phyloP scores from a whole-genome alignment of 2,797 vertebrate species.

The Poeciliopsis presidionis region DNA sequence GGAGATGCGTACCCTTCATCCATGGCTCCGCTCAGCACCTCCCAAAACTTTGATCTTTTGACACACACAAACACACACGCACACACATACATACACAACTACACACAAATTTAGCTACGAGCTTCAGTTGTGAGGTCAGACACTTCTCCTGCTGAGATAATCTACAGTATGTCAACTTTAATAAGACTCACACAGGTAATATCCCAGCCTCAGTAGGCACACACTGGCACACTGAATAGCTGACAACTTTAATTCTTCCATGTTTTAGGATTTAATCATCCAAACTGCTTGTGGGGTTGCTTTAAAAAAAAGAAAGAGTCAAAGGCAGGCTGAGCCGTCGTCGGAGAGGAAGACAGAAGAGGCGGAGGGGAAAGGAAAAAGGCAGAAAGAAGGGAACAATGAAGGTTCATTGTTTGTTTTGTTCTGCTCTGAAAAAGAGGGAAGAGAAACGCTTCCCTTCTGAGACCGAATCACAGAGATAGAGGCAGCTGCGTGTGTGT shows the following conservation, averaged over 20 bases:
- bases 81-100: slow-evolving; percentile 25
- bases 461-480: slow-evolving; percentile 78
- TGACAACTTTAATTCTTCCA: slow-evolving; percentile 40
- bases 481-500: slow-evolving; percentile 70
- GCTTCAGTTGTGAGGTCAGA: slow-evolving; percentile 48
- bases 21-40: slow-evolving; percentile 45
- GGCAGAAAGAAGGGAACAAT: slow-evolving; percentile 76
- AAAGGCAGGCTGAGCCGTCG: slow-evolving; percentile 25
- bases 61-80: slow-evolving; percentile 44
- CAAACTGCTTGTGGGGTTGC: slow-evolving; percentile 40
- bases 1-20: slow-evolving; percentile 48
- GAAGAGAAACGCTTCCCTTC: slow-evolving; percentile 79
- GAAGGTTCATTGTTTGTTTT: slow-evolving; percentile 81
- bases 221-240: slow-evolving; percentile 27
- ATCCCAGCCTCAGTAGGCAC: slow-evolving; percentile 30
- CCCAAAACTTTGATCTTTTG: slow-evolving; percentile 75
- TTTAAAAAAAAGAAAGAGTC: slow-evolving; percentile 23
- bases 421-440: slow-evolving; percentile 81
- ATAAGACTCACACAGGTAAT: slow-evolving; percentile 54
- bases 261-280: slow-evolving; percentile 55
- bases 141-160: slow-evolving; percentile 59
- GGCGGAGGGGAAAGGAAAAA: slow-evolving; percentile 71
- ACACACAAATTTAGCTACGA: slow-evolving; percentile 26
- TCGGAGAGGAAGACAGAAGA: slow-evolving; percentile 46
- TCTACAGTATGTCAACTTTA: slow-evolving; percentile 68